Conservation (phyloP, 1,140 invertebrate species). For the Zaprionus capensis region DNA sequence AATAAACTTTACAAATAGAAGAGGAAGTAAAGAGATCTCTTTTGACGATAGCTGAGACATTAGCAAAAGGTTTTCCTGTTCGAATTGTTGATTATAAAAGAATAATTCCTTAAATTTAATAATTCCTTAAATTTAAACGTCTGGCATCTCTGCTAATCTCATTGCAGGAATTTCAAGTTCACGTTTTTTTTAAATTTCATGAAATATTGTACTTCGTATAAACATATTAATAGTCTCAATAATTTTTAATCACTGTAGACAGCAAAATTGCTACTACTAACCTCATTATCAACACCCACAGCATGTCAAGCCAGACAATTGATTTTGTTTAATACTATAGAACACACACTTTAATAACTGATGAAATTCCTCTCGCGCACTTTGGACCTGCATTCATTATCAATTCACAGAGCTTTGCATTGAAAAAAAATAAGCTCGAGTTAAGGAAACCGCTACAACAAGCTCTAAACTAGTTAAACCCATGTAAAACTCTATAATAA, state of each 20-base stretch:
- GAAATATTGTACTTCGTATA: too few relatives aligned
- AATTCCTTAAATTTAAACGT: too few relatives aligned
- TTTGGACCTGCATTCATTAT: constrained; percentile 25
- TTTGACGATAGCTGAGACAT: too few relatives aligned
- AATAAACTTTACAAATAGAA: too few relatives aligned
- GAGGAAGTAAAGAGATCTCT: too few relatives aligned
- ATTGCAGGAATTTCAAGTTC: too few relatives aligned
- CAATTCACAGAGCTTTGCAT: not conserved
- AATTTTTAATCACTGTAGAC: not conserved
- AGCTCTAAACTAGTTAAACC: not conserved
- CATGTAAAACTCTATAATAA: not conserved
- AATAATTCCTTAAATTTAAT: too few relatives aligned
- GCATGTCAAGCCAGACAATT: constrained; percentile 29
- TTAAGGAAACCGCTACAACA: not conserved
- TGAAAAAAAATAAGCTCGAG: not conserved
- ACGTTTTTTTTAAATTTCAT: too few relatives aligned
- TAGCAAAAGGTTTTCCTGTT: too few relatives aligned
- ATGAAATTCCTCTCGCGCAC: constrained; percentile 11
- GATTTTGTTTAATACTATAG: constrained; percentile 4
- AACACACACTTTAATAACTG: not conserved
- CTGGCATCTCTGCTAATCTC: too few relatives aligned
- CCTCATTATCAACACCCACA: constrained; percentile 20
- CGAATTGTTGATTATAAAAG: too few relatives aligned
- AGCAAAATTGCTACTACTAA: not conserved
- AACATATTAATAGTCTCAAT: too few relatives aligned